Evolutionary conservation across 1,140 invertebrate species (phyloP).

Genomic region (Danaus melanippus): DNA sequence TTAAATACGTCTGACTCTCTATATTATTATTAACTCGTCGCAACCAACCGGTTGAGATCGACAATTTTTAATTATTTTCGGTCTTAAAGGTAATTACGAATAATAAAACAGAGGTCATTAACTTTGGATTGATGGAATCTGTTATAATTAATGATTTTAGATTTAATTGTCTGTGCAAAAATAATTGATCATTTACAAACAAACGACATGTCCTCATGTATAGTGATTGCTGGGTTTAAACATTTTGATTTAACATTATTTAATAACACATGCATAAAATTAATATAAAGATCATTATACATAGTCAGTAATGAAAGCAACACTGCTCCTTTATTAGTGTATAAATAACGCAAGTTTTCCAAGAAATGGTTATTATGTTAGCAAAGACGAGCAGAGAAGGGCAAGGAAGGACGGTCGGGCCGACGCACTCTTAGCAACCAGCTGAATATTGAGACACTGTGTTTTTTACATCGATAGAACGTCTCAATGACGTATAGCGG

Average conservation of each 20-base stretch:
- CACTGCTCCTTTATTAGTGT: too few species aligned
- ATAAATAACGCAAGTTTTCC: neutral
- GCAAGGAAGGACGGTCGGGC: constrained; percentile 53
- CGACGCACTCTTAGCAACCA: constrained; percentile 42
- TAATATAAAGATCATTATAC: too few species aligned
- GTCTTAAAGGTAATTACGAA: constrained; percentile 34
- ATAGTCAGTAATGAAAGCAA: too few species aligned
- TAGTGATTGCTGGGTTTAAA: too few species aligned
- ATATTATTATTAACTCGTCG: neutral
- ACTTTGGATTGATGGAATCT: too few species aligned
- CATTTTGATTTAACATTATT: too few species aligned
- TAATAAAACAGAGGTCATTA: constrained; percentile 22
- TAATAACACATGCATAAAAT: too few species aligned
- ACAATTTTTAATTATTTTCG: constrained; percentile 37
- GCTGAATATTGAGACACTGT: constrained; percentile 8
- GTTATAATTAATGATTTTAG: too few species aligned
- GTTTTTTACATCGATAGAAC: constrained; percentile 29
- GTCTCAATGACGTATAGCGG: constrained; percentile 26
- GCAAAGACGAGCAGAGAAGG: constrained; percentile 44
- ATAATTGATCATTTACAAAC: too few species aligned
- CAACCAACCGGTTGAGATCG: constrained; percentile 18
- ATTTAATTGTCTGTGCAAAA: too few species aligned
- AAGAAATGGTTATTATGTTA: constrained; percentile 26
- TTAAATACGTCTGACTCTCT: too few species aligned
- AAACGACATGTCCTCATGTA: too few species aligned